These are phyloP conservation scores for Centropristis striata DNA, from an alignment of 2,113 vertebrate species.

Conservation along the genomic window DNA sequence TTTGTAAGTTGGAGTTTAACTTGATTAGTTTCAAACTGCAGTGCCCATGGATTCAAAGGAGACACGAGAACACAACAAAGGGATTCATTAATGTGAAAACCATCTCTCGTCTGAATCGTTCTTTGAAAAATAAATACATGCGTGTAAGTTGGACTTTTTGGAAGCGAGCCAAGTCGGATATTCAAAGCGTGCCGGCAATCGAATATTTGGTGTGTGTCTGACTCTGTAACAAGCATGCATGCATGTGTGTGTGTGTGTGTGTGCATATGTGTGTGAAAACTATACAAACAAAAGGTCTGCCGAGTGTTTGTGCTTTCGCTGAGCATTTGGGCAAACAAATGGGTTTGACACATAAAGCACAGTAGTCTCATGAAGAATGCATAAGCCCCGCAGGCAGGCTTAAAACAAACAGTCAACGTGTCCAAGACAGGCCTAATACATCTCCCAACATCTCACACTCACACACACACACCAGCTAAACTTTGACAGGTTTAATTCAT, in stretches of 20 bases:
- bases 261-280: slow-evolving; percentile 34
- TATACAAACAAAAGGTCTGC: slow-evolving; percentile 74
- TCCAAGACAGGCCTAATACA: slow-evolving; percentile 76
- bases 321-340: slow-evolving; percentile 83
- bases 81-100: slow-evolving; percentile 46
- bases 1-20: slow-evolving; percentile 9
- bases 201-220: background rate
- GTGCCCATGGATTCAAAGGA: background rate
- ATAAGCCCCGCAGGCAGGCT: slow-evolving; percentile 79
- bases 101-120: background rate
- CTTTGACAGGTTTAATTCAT: slow-evolving; percentile 78
- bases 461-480: slow-evolving; percentile 23
- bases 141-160: slow-evolving; percentile 26
- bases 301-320: slow-evolving; percentile 69
- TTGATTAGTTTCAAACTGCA: slow-evolving; percentile 42
- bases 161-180: background rate
- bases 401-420: slow-evolving; percentile 79
- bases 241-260: too few relatives aligned
- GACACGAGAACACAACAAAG: slow-evolving; percentile 41
- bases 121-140: slow-evolving; percentile 21
- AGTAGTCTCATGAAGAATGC: slow-evolving; percentile 82
- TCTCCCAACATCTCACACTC: slow-evolving; percentile 64
- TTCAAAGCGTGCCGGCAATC: slow-evolving; percentile 27
- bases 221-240: slow-evolving; percentile 38
- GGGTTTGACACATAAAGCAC: slow-evolving; percentile 81